Base-by-base conservation (phyloP, 2,888 invertebrate species). In the Tribolium freemani region DNA sequence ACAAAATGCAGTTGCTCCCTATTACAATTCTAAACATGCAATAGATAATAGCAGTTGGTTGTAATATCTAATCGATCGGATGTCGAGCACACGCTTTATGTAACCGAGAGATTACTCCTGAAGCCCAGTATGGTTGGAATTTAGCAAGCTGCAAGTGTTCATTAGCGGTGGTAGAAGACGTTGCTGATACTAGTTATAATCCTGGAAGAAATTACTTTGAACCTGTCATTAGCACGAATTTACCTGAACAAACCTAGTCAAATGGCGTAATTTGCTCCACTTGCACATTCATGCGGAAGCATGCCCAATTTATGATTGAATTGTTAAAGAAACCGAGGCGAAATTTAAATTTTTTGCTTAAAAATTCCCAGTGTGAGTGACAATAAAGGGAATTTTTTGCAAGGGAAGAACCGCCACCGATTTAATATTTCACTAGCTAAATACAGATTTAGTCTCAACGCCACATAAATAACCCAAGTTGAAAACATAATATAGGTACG, bases 401-500 rank as follows among this genome's bases (percentile, higher is more conserved):
- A 26, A 46, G 20, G n/a, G 26, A 60, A 60, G 60, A 60, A 38
- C 31, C 30, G 56, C 26, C 48, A 46, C 45, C 70, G 21, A 20
- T 69, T 72, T 69, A 63, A 71, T 74, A 74, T 56, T 68, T 73
- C 44, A 51, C 50, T 56, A 53, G 16, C 57, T 75, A 75, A 76
- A 78, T 74, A 73, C 75, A 74, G 69, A 71, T 71, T 72, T 64
- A 75, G 74, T 75, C 73, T 73, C 74, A 69, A 70, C 76, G 74
- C 71, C 73, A 72, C 79, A 78, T 80, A 81, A 81, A 81, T 81
- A 77, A 68, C 72, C 44, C 54, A 70, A 75, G 78, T 75, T 77
- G 78, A 79, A 78, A 79, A 76, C 76, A 73, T 77, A 77, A 79
- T 79, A 76, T 79, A 77, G 80, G 76, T 76, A 76, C 66, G 74